Evolutionary conservation across 2,797 vertebrate genomes (phyloP).

Genomic region (Percopsis omiscomaycus): DNA sequence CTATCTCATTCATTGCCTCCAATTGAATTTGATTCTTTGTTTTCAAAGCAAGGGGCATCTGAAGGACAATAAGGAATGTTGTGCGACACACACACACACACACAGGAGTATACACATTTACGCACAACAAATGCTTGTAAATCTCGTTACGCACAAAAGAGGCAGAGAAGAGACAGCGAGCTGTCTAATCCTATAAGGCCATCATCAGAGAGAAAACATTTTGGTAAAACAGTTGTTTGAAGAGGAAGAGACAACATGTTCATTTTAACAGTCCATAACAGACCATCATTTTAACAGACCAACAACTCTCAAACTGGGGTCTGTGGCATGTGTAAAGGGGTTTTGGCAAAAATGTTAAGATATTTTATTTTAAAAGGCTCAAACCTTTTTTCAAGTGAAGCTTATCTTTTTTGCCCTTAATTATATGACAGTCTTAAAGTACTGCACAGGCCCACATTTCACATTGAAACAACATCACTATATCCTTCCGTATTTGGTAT

Average conservation of each 20-base stretch:
- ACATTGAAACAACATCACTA: too few relatives aligned
- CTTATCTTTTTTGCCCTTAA: too few relatives aligned
- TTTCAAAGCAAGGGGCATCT: conserved; percentile 15
- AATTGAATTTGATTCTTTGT: conserved; percentile 15
- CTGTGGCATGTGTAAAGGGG: too few relatives aligned
- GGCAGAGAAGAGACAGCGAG: conserved; percentile 20
- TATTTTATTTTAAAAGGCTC: too few relatives aligned
- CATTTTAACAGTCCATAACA: conserved; percentile 12
- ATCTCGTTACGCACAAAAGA: conserved; percentile 49
- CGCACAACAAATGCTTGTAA: conserved; percentile 8
- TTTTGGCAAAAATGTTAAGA: too few relatives aligned
- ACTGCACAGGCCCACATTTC: too few relatives aligned
- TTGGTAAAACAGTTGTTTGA: conserved; percentile 8
- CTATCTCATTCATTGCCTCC: conserved; percentile 7
- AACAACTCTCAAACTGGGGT: too few relatives aligned
- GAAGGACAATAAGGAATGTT: conserved; percentile 27
- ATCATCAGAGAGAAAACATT: conserved; percentile 42
- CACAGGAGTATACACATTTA: neutral
- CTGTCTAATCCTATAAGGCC: conserved; percentile 44
- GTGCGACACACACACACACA: conserved; percentile 27
- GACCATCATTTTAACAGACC: too few relatives aligned
- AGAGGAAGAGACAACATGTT: conserved; percentile 6
- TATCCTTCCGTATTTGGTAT: too few relatives aligned
- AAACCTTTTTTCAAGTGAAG: too few relatives aligned
- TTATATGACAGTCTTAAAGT: too few relatives aligned